Conservation (phyloP, 2,888 invertebrate species). For the Gastrophysa polygoni region DNA sequence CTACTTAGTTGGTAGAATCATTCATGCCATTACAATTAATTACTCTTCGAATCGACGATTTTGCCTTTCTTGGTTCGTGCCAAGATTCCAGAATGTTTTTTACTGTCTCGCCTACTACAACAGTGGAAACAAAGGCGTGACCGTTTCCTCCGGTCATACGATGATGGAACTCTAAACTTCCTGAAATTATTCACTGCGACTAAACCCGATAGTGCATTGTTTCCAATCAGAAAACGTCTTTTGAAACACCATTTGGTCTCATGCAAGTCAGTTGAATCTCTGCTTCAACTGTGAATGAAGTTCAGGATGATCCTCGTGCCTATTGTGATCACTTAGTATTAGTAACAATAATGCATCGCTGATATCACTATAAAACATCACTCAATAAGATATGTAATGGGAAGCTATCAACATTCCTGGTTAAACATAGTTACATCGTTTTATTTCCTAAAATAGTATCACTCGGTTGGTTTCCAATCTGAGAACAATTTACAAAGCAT, state of each 20-base stretch:
- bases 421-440: no score
- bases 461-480: no score
- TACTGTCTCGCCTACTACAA: constrained; percentile 39
- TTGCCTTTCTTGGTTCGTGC: constrained; percentile 8
- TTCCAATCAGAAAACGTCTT: neutral
- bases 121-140: constrained; percentile 37
- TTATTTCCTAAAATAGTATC: no score
- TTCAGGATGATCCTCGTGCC: no score
- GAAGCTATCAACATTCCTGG: no score
- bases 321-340: no score
- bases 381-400: no score
- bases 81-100: constrained; percentile 25
- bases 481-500: no score
- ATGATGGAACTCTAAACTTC: constrained; percentile 37
- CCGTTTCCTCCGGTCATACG: constrained; percentile 36
- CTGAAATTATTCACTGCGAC: constrained; percentile 38
- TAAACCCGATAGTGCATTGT: constrained; percentile 5
- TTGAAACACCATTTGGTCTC: neutral
- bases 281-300: no score
- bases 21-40: neutral
- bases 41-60: neutral
- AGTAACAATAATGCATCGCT: no score
- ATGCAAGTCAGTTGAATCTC: no score
- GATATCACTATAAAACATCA: no score
- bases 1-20: neutral